phyloP scores from a whole-genome alignment of 2,888 invertebrate species.

The Erebia palarica region DNA sequence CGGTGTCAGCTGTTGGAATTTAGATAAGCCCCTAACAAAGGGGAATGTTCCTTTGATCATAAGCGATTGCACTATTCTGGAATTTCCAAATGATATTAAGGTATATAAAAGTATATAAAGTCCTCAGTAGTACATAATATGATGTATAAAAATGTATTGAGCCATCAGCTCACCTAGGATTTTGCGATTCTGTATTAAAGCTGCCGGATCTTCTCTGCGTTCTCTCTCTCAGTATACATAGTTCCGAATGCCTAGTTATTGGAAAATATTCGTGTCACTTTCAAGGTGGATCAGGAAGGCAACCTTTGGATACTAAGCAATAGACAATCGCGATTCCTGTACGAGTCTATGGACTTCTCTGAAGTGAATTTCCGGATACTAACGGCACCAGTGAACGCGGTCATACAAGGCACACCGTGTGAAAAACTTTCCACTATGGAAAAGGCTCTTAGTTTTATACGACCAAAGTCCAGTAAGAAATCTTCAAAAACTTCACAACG shows the following conservation, averaged over 20 bases:
- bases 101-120: no score
- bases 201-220: no score
- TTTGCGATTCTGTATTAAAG: no score
- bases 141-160: no score
- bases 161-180: no score
- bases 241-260: no score
- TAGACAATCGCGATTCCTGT: constrained; percentile 87
- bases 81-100: constrained; percentile 89
- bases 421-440: constrained; percentile 48
- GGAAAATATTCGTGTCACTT: background rate
- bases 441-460: constrained; percentile 43
- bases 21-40: constrained; percentile 79
- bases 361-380: constrained; percentile 85
- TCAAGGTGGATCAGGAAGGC: constrained; percentile 82
- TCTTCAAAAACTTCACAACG: background rate
- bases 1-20: constrained; percentile 90
- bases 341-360: constrained; percentile 82
- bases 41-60: constrained; percentile 84
- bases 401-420: constrained; percentile 79
- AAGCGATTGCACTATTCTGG: constrained; percentile 85
- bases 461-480: constrained; percentile 35
- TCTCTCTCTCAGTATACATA: no score
- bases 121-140: no score
- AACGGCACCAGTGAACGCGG: constrained; percentile 67
- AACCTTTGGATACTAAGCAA: constrained; percentile 89